A percentile compares a stretch with the other conserved stretches of the same genome.
Evolutionary conservation across 2,113 vertebrate species (phyloP).

Genomic region (Heliornis fulica): DNA sequence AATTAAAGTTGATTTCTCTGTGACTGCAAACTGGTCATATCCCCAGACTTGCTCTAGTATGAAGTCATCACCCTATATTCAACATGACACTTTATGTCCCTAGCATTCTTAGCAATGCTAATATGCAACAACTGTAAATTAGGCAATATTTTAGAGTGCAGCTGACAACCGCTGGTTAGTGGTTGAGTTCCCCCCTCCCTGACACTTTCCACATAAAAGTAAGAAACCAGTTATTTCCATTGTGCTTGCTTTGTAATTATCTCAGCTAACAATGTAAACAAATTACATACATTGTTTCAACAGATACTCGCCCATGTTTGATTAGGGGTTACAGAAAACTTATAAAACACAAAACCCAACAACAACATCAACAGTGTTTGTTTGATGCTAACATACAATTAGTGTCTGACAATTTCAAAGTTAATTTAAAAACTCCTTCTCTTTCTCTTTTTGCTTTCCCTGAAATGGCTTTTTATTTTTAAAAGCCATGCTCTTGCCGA

Average conservation of each 20-base stretch:
- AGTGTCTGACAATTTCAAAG: conserved; percentile 65
- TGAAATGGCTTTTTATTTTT: conserved; percentile 54
- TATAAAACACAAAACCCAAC: conserved; percentile 66
- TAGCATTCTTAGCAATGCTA: conserved; percentile 72
- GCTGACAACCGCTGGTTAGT: conserved; percentile 66
- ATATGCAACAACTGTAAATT: conserved; percentile 72
- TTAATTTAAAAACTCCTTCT: conserved; percentile 68
- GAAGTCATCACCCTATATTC: conserved; percentile 87
- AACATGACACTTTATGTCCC: conserved; percentile 75
- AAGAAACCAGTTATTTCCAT: conserved; percentile 74
- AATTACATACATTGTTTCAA: conserved; percentile 78
- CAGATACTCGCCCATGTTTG: conserved; percentile 67
- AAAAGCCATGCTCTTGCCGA: conserved; percentile 33
- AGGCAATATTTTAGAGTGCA: conserved; percentile 67
- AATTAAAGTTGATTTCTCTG: conserved; percentile 84
- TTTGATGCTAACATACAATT: conserved; percentile 77
- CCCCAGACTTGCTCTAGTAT: conserved; percentile 78
- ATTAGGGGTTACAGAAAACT: conserved; percentile 80
- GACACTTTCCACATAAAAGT: conserved; percentile 63
- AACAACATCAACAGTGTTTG: conserved; percentile 61
- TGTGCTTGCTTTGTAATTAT: conserved; percentile 81
- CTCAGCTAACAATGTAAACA: conserved; percentile 79
- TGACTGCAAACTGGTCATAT: conserved; percentile 83
- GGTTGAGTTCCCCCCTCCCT: conserved; percentile 18
- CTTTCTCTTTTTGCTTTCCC: not conserved